Conservation (phyloP, 2,113 vertebrate species). For the Chaetodon auriga region DNA sequence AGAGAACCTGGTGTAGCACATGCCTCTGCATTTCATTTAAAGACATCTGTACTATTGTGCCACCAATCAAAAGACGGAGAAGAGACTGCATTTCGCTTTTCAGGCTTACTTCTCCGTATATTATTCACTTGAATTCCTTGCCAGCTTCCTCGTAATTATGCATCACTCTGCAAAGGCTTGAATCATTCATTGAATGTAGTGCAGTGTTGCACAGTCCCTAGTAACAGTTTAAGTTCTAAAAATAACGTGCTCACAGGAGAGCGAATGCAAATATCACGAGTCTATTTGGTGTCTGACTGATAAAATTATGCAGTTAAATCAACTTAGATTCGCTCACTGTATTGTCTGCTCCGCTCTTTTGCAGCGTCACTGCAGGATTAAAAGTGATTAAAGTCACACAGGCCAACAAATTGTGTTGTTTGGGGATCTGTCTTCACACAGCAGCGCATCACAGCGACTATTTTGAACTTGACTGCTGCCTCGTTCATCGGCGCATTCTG, state of each 20-base stretch:
- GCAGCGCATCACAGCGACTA: constrained; percentile 10
- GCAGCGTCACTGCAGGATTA: constrained; percentile 17
- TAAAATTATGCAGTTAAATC: constrained; percentile 46
- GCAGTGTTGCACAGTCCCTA: constrained; percentile 65
- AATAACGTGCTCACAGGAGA: constrained; percentile 67
- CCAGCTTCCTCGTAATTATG: constrained; percentile 65
- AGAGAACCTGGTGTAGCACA: constrained; percentile 19
- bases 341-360: constrained; percentile 16
- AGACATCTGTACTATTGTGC: constrained; percentile 24
- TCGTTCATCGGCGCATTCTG: constrained; percentile 53
- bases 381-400: constrained; percentile 39
- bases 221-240: constrained; percentile 79
- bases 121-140: constrained; percentile 46
- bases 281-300: constrained; percentile 57
- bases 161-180: constrained; percentile 70
- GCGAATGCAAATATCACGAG: constrained; percentile 65
- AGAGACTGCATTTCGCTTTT: constrained; percentile 17
- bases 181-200: constrained; percentile 78
- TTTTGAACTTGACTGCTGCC: constrained; percentile 51
- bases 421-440: constrained; percentile 37
- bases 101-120: constrained; percentile 25
- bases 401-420: constrained; percentile 37
- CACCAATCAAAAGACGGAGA: constrained; percentile 33
- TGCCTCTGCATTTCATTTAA: constrained; percentile 28
- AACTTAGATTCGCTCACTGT: constrained; percentile 33